phyloP scores from a whole-genome alignment of 2,113 vertebrate species.

The Xiphophorus couchianus region DNA sequence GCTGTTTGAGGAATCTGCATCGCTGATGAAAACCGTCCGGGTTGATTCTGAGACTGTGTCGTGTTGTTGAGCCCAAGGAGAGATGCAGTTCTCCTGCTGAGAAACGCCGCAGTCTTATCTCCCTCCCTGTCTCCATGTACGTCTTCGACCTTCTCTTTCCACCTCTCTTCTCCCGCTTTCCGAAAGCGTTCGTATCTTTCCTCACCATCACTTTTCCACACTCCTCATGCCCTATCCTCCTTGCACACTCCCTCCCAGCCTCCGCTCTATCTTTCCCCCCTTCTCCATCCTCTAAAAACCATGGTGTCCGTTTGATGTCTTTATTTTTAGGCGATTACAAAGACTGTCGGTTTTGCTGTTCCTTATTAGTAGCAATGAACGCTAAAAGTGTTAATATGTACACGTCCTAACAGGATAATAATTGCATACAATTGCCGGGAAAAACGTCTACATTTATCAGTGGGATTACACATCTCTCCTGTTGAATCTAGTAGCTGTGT shows the following conservation, averaged over 20 bases:
- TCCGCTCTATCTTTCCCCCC: conserved; percentile 45
- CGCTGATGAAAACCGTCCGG: conserved; percentile 58
- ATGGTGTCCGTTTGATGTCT: conserved; percentile 65
- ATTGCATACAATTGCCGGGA: conserved; percentile 61
- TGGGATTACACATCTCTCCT: conserved; percentile 47
- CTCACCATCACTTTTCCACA: conserved; percentile 66
- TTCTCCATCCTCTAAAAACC: conserved; percentile 54
- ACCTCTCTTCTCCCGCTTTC: conserved; percentile 63
- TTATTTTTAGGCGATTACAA: conserved; percentile 60
- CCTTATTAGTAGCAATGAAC: conserved; percentile 44
- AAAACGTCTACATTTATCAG: conserved; percentile 52
- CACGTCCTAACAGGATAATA: conserved; percentile 45
- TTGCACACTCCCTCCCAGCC: conserved; percentile 31
- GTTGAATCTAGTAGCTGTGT: conserved; percentile 35
- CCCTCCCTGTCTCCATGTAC: conserved; percentile 58
- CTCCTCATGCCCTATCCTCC: conserved; percentile 38
- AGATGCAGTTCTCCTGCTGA: conserved; percentile 59
- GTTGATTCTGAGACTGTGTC: conserved; percentile 54
- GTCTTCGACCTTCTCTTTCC: conserved; percentile 68
- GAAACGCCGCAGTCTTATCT: conserved; percentile 73
- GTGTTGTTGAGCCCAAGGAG: conserved; percentile 58
- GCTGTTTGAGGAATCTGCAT: conserved; percentile 49
- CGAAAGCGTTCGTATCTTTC: conserved; percentile 58
- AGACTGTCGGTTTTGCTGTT: conserved; percentile 32
- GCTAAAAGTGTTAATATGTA: conserved; percentile 41